Evolutionary conservation across 2,888 invertebrate species (phyloP).

Genomic region (Cerceris ruficornis): DNA sequence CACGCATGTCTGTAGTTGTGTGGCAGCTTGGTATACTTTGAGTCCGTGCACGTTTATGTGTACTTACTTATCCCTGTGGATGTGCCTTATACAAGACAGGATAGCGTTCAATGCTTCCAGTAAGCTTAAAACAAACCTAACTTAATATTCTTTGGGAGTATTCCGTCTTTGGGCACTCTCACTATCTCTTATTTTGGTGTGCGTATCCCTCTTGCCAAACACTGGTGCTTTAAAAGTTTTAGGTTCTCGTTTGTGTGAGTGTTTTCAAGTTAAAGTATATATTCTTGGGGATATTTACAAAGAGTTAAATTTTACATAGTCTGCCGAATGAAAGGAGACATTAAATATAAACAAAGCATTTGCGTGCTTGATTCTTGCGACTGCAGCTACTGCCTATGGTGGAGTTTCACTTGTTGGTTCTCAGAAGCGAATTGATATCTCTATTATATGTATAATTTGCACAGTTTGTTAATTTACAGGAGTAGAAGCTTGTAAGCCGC

Average conservation of each 20-base stretch:
- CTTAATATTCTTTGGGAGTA: conserved; percentile 50
- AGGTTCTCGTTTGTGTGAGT: conserved; percentile 1
- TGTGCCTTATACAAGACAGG: conserved; percentile 18
- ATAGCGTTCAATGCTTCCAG: conserved; percentile 48
- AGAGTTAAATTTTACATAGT: neutral
- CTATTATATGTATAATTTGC: no score
- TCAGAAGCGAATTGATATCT: no score
- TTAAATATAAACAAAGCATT: no score
- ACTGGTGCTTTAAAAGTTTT: conserved; percentile 33
- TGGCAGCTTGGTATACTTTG: neutral
- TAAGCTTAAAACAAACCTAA: conserved; percentile 43
- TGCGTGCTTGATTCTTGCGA: no score
- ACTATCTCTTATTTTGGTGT: neutral
- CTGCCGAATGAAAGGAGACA: neutral
- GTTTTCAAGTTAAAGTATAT: conserved; percentile 3
- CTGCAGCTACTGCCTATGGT: no score
- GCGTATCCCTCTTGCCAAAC: conserved; percentile 28
- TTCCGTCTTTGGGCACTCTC: conserved; percentile 6
- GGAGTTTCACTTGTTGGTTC: no score
- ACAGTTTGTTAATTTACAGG: no score
- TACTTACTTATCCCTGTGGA: conserved; percentile 9
- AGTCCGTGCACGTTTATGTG: conserved; percentile 5
- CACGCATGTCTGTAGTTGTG: conserved; percentile 10
- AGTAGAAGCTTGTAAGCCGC: no score
- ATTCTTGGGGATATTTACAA: conserved; percentile 3